Percentiles rank a stretch among this genome's conserved stretches.
Evolutionary conservation across 2,113 vertebrate species (phyloP).

Genomic region (Formicarius rufipectus): DNA sequence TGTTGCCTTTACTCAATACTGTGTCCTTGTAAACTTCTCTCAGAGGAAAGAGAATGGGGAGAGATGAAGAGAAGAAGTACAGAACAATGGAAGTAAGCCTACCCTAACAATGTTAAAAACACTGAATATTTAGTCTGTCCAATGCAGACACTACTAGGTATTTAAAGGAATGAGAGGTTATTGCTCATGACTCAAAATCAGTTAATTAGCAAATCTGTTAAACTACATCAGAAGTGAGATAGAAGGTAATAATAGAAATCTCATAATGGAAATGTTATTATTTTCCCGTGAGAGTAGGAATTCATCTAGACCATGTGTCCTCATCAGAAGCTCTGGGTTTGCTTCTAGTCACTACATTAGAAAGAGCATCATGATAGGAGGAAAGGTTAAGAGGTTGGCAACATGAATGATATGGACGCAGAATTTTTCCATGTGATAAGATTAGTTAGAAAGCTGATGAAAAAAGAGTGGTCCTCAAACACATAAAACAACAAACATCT

Average conservation of each 20-base stretch:
- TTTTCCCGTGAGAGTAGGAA: neutral
- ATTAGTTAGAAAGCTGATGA: neutral
- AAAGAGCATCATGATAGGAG: neutral
- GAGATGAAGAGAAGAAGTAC: neutral
- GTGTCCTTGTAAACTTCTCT: neutral
- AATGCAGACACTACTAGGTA: neutral
- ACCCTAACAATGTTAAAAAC: neutral
- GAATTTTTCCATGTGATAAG: neutral
- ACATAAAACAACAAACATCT: neutral
- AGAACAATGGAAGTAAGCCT: neutral
- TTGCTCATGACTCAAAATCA: neutral
- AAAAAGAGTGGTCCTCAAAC: neutral
- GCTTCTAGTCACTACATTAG: neutral
- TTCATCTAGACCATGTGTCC: neutral
- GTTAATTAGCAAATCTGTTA: neutral
- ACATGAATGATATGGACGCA: accelerated
- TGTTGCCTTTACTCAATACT: neutral
- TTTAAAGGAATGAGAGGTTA: neutral
- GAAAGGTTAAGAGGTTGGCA: neutral
- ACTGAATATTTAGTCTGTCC: neutral
- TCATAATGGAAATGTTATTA: neutral
- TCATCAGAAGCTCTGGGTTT: neutral
- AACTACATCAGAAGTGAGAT: neutral
- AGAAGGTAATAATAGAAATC: neutral
- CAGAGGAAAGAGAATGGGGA: neutral